Conservation (phyloP, 2,888 invertebrate genomes). For the Dyspetes luteomarginatus region DNA sequence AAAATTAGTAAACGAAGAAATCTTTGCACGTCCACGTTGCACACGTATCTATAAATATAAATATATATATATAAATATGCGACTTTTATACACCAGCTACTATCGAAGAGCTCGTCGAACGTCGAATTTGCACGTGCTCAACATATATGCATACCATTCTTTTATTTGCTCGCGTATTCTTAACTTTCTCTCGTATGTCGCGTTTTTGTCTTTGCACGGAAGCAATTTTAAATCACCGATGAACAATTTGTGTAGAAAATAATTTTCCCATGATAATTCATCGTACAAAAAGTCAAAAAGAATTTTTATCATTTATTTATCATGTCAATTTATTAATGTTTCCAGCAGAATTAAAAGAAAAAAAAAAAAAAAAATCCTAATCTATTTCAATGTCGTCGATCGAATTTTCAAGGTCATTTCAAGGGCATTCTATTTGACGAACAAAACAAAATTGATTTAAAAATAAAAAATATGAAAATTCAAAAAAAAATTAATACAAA, state of each 20-base stretch:
- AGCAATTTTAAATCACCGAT: constrained; percentile 17
- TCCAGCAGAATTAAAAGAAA: no score
- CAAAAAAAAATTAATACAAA: background rate
- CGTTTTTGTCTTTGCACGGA: constrained; percentile 12
- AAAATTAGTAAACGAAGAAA: constrained; percentile 47
- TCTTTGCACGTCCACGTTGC: background rate
- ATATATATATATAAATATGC: background rate
- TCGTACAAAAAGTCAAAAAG: no score
- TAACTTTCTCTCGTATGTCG: constrained; percentile 42
- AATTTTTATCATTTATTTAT: no score
- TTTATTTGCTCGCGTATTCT: constrained; percentile 23
- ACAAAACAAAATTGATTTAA: background rate
- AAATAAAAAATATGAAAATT: background rate
- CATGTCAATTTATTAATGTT: no score
- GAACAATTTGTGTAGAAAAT: constrained; percentile 1
- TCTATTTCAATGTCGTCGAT: no score
- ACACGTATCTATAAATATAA: constrained; percentile 12
- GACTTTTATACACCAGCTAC: constrained; percentile 2
- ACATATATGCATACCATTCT: constrained; percentile 13
- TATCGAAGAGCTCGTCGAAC: background rate
- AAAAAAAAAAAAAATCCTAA: no score
- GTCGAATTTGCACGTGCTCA: constrained; percentile 33
- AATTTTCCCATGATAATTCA: background rate
- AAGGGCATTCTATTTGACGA: no score
- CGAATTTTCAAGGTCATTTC: no score